Evolutionary conservation across 2,888 invertebrate species (phyloP).

Genomic region (Galerucella calmariensis): DNA sequence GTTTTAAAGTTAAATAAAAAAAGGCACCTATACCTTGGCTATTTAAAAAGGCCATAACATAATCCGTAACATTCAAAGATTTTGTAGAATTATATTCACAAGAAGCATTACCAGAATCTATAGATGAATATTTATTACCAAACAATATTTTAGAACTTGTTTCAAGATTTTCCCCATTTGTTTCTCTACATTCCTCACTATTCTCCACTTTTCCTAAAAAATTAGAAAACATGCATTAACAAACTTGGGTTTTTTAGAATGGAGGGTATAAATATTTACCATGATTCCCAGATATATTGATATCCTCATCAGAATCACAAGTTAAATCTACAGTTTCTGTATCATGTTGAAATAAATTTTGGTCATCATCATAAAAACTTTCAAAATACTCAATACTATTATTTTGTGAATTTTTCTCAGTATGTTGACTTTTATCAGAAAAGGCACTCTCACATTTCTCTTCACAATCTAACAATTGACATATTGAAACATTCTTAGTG

Average conservation of each 20-base stretch:
- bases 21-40: constrained; percentile 28
- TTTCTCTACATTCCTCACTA: background rate
- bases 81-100: constrained; percentile 38
- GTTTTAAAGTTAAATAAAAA: too few species aligned
- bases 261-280: background rate
- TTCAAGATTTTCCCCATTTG: constrained; percentile 5
- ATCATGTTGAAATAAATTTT: constrained; percentile 53
- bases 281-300: constrained; percentile 17
- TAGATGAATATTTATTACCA: constrained; percentile 7
- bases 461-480: too few species aligned
- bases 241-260: too few species aligned
- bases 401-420: background rate
- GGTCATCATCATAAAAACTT: constrained; percentile 30
- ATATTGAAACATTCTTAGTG: too few species aligned
- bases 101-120: constrained; percentile 24
- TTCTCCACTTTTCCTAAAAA: background rate
- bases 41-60: constrained; percentile 47
- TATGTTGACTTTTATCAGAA: constrained; percentile 69
- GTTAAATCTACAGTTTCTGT: constrained; percentile 44
- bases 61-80: constrained; percentile 52
- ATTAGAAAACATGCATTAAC: background rate
- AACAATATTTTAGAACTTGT: background rate
- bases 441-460: too few species aligned
- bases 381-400: constrained; percentile 43
- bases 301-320: constrained; percentile 30